Evolutionary conservation across 2,113 vertebrate species (phyloP).

Genomic region (Nyctibius bracteatus): DNA sequence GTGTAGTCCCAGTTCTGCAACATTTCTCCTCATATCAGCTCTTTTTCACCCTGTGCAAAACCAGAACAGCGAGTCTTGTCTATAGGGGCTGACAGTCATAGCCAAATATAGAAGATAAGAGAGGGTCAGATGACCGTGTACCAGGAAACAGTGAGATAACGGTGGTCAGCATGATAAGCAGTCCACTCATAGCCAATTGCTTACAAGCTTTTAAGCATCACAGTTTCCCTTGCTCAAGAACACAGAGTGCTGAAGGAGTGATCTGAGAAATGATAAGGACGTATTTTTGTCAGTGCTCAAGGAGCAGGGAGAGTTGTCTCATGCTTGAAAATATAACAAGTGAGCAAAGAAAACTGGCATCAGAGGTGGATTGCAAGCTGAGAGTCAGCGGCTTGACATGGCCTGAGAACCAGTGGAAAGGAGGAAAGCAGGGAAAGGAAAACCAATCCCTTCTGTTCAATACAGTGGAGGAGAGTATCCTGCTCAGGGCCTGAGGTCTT

Average conservation of each 20-base stretch:
- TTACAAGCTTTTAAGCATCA: neutral
- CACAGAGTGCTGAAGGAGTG: neutral
- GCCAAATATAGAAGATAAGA: neutral
- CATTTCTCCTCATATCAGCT: neutral
- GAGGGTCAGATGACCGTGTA: accelerated
- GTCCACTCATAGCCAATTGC: neutral
- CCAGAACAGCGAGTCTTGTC: neutral
- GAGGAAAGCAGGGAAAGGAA: neutral
- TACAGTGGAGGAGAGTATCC: neutral
- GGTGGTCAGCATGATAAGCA: neutral
- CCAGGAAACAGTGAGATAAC: neutral
- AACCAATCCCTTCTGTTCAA: neutral
- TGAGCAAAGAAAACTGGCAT: neutral
- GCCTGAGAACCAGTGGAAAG: neutral
- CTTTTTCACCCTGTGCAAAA: neutral
- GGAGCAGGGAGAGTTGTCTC: neutral
- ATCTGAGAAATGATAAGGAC: neutral
- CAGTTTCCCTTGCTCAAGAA: neutral
- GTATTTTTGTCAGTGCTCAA: neutral
- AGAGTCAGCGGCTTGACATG: neutral
- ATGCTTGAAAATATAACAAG: neutral
- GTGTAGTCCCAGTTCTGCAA: neutral
- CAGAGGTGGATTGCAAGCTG: neutral
- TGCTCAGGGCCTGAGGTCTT: neutral
- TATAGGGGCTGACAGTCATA: neutral